A percentile compares a stretch with the other conserved stretches of the same genome.
Evolutionary conservation across 2,113 vertebrate genomes (phyloP).

Genomic region (Orycteropus afer): DNA sequence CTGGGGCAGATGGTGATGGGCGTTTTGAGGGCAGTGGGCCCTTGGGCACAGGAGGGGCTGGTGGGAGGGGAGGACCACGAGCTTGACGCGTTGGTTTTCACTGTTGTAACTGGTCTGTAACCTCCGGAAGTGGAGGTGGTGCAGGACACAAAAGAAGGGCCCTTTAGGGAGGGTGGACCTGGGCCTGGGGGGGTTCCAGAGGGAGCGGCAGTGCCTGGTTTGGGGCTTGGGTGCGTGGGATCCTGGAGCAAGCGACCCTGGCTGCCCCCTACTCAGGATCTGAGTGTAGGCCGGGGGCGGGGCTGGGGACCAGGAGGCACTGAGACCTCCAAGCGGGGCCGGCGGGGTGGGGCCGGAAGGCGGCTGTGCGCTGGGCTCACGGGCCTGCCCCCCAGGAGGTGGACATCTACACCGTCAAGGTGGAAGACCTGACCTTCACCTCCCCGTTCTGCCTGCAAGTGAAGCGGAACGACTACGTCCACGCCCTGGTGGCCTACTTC

Average conservation of each 20-base stretch:
- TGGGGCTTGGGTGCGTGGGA: not conserved
- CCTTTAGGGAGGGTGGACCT: too few relatives aligned
- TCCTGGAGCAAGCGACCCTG: accelerated
- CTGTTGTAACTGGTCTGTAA: too few relatives aligned
- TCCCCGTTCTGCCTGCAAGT: constrained; percentile 96
- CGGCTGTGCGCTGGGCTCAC: accelerated
- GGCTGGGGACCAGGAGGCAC: not conserved
- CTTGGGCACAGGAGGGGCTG: too few relatives aligned
- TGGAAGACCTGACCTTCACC: constrained; percentile 95
- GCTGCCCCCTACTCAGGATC: not conserved
- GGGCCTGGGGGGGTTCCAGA: too few relatives aligned
- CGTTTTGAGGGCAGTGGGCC: too few relatives aligned
- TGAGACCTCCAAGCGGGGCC: too few relatives aligned
- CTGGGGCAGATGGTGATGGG: too few relatives aligned
- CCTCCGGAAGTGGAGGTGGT: too few relatives aligned
- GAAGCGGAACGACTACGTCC: constrained; percentile 95
- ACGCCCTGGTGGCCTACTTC: constrained; percentile 95
- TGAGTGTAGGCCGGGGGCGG: accelerated
- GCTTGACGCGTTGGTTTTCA: too few relatives aligned
- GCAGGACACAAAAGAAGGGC: too few relatives aligned
- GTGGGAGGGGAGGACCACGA: too few relatives aligned
- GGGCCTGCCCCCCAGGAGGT: constrained; percentile 88
- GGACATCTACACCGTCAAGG: constrained; percentile 96
- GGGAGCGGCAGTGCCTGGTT: accelerated
- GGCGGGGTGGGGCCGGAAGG: not conserved